A percentile compares a stretch with the other conserved stretches of the same genome.
phyloP scores from a whole-genome alignment of 2,888 invertebrate species.

The Coelogynopora nodosa region DNA sequence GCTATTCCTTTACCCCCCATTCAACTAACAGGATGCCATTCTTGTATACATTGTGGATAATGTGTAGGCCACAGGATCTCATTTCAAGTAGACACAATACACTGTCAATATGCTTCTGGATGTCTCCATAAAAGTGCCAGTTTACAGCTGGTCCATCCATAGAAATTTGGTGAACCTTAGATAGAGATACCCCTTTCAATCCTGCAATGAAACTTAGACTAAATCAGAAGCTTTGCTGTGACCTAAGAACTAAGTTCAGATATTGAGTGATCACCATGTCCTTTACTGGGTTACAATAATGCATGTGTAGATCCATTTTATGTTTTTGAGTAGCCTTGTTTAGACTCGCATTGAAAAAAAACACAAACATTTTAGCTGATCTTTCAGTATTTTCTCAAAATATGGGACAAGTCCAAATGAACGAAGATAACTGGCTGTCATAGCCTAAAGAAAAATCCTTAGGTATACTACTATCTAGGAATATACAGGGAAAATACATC shows the following conservation, averaged over 20 bases:
- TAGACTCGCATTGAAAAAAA: slow-evolving; percentile 34
- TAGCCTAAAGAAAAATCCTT: background rate
- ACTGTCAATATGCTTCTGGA: too few species aligned
- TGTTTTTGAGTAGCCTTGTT: slow-evolving; percentile 33
- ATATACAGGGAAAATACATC: slow-evolving; percentile 12
- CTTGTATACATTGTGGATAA: too few species aligned
- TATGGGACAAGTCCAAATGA: slow-evolving; percentile 20
- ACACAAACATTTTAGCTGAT: slow-evolving; percentile 14
- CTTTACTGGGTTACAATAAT: background rate
- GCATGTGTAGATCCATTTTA: slow-evolving; percentile 29
- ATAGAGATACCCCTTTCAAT: slow-evolving; percentile 1
- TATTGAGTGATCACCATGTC: slow-evolving; percentile 16
- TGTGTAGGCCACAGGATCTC: too few species aligned
- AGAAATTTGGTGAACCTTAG: slow-evolving; percentile 37
- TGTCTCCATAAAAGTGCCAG: too few species aligned
- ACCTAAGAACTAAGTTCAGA: slow-evolving; percentile 26
- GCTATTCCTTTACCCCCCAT: too few species aligned
- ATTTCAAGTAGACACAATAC: too few species aligned
- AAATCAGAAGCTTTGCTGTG: slow-evolving; percentile 14
- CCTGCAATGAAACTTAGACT: slow-evolving; percentile 15
- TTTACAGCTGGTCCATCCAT: slow-evolving; percentile 35
- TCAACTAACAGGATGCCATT: too few species aligned
- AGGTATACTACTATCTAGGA: background rate
- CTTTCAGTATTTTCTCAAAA: slow-evolving; percentile 37
- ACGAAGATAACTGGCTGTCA: background rate